Conservation (phyloP, 2,797 vertebrate genomes). For the Leptatherina wallacei region DNA sequence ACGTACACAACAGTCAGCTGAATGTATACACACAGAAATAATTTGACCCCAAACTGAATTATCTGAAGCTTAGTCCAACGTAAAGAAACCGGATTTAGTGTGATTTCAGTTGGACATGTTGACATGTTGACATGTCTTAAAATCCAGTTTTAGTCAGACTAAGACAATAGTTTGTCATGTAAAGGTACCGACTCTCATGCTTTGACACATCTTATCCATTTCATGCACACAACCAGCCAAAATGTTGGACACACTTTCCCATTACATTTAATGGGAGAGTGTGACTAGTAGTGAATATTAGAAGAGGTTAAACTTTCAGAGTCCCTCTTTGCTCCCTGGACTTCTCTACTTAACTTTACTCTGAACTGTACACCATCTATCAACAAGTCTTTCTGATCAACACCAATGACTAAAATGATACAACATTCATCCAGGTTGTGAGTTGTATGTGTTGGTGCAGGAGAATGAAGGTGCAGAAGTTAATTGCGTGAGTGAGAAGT, state of each 20-base stretch:
- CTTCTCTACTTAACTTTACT: background rate
- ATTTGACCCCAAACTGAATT: background rate
- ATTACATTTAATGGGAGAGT: background rate
- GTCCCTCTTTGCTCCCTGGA: background rate
- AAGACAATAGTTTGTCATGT: background rate
- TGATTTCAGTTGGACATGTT: background rate
- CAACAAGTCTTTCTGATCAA: conserved; percentile 14
- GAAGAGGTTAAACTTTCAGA: background rate
- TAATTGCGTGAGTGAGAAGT: conserved; percentile 49
- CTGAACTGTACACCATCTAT: background rate
- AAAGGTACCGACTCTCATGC: background rate
- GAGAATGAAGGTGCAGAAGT: conserved; percentile 60
- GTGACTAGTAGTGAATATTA: background rate
- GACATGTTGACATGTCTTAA: background rate
- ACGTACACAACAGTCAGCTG: background rate
- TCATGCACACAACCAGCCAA: too few relatives aligned
- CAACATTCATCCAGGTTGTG: conserved; percentile 22
- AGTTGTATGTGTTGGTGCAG: conserved; percentile 49
- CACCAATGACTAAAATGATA: background rate
- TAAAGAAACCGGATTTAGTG: background rate
- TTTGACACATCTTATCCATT: too few relatives aligned
- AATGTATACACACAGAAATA: background rate
- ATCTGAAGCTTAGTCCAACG: background rate
- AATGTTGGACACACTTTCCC: background rate
- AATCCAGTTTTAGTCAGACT: background rate